Conservation (phyloP, 2,113 vertebrate genomes). For the Myodes glareolus region DNA sequence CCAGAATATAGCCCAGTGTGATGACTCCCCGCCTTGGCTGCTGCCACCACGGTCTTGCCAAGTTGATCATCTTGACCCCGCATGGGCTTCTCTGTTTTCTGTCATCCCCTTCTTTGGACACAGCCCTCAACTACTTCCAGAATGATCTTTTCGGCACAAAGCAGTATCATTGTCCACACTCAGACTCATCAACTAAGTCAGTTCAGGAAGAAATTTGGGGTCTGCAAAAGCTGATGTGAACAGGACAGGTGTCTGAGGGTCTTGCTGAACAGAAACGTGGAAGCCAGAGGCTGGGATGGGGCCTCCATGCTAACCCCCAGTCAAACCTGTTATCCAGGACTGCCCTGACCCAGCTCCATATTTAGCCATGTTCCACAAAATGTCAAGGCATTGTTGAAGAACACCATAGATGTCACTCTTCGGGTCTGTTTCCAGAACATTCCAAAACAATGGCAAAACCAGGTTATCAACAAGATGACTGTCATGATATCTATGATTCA, state of each 20-base stretch:
- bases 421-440: not conserved
- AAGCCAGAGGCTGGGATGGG: no score
- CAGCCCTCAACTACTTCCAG: no score
- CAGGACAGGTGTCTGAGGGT: not conserved
- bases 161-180: not conserved
- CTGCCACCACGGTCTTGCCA: not conserved
- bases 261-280: not conserved
- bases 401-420: not conserved
- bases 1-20: not conserved
- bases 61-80: not conserved
- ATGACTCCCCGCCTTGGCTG: not conserved
- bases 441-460: not conserved
- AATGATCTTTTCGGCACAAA: not conserved
- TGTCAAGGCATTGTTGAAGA: not conserved
- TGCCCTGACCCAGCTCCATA: not conserved
- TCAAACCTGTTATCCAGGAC: not conserved
- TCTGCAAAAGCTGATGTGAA: not conserved
- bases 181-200: not conserved
- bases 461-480: not conserved
- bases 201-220: not conserved
- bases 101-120: not conserved
- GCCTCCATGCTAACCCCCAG: not conserved
- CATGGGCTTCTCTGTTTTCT: not conserved
- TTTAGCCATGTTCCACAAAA: constrained; percentile 1
- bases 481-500: not conserved